Percentiles rank a stretch among this genome's conserved stretches.
phyloP scores from a whole-genome alignment of 2,797 vertebrate genomes.

The Chelon auratus region DNA sequence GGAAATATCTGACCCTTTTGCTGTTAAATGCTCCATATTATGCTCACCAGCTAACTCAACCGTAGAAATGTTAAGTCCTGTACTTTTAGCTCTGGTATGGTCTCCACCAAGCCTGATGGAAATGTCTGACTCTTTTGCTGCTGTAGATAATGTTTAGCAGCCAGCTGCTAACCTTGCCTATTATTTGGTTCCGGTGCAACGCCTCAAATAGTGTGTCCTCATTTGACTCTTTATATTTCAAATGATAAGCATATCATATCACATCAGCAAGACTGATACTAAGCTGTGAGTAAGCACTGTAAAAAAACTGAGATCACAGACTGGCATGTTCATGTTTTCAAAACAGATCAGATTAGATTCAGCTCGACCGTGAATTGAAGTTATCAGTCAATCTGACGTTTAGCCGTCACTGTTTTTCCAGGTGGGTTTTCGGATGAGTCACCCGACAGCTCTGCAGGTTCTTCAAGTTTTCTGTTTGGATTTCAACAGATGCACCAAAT shows the following conservation, averaged over 20 bases:
- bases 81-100: not conserved
- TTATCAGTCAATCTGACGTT: conserved; percentile 46
- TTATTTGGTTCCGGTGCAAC: too few relatives aligned
- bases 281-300: not conserved
- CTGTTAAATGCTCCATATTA: not conserved
- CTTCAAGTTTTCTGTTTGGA: conserved; percentile 43
- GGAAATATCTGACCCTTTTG: not conserved
- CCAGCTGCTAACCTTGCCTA: not conserved
- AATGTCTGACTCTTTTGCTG: too few relatives aligned
- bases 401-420: conserved; percentile 50
- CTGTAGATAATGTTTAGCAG: not conserved
- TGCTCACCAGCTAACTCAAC: not conserved
- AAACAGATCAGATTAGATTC: conserved; percentile 22
- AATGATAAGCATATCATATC: not conserved
- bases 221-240: not conserved
- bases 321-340: not conserved
- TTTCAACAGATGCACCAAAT: conserved; percentile 42
- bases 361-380: not conserved
- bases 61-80: not conserved
- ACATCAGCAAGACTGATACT: not conserved
- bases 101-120: not conserved
- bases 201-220: not conserved
- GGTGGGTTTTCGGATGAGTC: conserved; percentile 61
- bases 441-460: conserved; percentile 53
- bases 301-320: conserved; percentile 1